Base-by-base conservation (phyloP, 2,888 invertebrate genomes). In the Steinernema scapterisci region DNA sequence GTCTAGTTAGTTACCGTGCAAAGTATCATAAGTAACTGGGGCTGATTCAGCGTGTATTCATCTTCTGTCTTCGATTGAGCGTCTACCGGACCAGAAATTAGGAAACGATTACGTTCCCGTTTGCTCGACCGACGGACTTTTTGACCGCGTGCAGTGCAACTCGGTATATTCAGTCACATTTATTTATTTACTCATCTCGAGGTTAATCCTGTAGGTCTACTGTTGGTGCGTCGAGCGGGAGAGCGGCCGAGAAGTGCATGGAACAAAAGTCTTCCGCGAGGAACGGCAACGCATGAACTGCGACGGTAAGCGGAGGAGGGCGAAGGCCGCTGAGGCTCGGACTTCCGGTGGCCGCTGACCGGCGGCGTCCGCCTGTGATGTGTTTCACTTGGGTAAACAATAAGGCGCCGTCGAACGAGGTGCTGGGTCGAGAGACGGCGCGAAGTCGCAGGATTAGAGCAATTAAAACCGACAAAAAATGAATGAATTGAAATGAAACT, bases 221-320 rank as follows among this genome's bases (percentile, higher is more conserved):
- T 85, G 84, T 75, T 85, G 85, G 85, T 85, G 85, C 76, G 85
- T 85, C 27, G 79, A 81, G 74, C 76, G 74, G 38, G 70, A 74
- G n/a, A 77, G 78, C 70, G 85, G 85, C 9, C 71, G 78, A 31
- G 85, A 85, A 75, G 56, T 81, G 27, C 76, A 75, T 70, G 85
- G 85, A 52, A 85, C 85, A 19, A 79, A 79, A 73, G 21, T 75
- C 43, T 70, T 44, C 25, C 27, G 44, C 25, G 56, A 75, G 16
- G 73, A 81, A 51, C 75, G 76, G 13, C 71, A 71, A 9, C 51
- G 51, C 23, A 54, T 79, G n/a, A 74, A 76, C 46, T 79, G 79
- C 54, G 38, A 72, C 43, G 75, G 79, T 79, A 63, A 77, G 75
- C 21, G 45, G 48, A n/a, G 38, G 45, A 56, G 63, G n/a, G 63